These are phyloP conservation scores for Catostylus mosaicus DNA, from an alignment of 30 jellyfish, hydroid and myxozoan genomes.

Conservation along the genomic window DNA sequence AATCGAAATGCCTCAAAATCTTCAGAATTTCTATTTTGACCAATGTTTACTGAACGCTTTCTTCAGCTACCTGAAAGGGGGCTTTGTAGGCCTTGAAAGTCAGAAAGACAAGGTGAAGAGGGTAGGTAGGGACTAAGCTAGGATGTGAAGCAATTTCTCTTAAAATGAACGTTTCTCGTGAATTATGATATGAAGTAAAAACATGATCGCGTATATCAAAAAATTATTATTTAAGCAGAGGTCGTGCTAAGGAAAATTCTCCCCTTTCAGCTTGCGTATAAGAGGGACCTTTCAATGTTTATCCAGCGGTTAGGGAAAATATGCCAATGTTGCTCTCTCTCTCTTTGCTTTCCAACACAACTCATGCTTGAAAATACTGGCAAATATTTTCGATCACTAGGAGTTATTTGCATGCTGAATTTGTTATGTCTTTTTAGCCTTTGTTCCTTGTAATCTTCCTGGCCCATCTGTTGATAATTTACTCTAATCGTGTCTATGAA, in stretches of 20 bases:
- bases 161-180: too few relatives aligned
- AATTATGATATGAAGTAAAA: too few relatives aligned
- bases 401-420: not conserved
- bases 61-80: too few relatives aligned
- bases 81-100: too few relatives aligned
- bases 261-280: not conserved
- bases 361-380: not conserved
- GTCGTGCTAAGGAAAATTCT: too few relatives aligned
- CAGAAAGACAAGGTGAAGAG: too few relatives aligned
- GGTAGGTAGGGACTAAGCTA: too few relatives aligned
- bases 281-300: not conserved
- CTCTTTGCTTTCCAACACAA: not conserved
- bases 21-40: not conserved
- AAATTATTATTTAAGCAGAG: too few relatives aligned
- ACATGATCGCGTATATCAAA: too few relatives aligned
- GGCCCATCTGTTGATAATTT: not conserved
- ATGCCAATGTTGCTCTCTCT: too few relatives aligned
- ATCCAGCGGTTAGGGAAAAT: not conserved
- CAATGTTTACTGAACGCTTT: too few relatives aligned
- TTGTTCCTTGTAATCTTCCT: not conserved
- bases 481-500: constrained; percentile 1
- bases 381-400: not conserved
- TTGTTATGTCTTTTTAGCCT: not conserved
- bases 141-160: too few relatives aligned
- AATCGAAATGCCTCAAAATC: not conserved